Conservation (phyloP, 2,797 vertebrate genomes). For the Urocyon cinereoargenteus region DNA sequence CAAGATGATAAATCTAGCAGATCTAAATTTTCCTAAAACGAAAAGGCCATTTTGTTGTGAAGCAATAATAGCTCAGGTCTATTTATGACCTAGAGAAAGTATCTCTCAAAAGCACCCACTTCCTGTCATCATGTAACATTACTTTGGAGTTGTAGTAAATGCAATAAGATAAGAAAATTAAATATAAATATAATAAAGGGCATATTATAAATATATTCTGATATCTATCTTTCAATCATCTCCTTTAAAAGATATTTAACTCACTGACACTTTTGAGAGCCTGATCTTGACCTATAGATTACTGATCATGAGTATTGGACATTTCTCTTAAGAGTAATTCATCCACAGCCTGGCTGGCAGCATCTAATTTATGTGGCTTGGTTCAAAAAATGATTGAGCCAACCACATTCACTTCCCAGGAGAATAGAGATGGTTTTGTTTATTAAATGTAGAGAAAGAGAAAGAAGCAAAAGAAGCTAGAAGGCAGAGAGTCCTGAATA, state of each 20-base stretch:
- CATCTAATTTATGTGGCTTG: background rate
- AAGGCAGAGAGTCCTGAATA: background rate
- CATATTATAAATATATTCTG: background rate
- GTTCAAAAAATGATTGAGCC: background rate
- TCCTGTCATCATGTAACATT: background rate
- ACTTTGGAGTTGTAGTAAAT: background rate
- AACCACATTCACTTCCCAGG: background rate
- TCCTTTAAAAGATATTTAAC: background rate
- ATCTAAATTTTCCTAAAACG: background rate
- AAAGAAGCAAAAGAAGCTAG: background rate
- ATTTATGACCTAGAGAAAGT: background rate
- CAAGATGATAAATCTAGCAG: background rate
- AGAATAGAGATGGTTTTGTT: background rate
- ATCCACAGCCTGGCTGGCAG: background rate
- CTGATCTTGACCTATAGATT: background rate
- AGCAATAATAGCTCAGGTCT: background rate
- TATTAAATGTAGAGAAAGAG: background rate
- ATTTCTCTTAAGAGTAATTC: background rate
- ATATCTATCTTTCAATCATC: background rate
- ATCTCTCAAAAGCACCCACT: background rate
- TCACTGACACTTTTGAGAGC: fast-evolving
- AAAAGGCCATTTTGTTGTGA: background rate
- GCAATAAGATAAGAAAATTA: background rate
- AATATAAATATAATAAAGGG: background rate
- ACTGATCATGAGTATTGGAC: no score